Percentiles rank a stretch among this genome's conserved stretches.
Evolutionary conservation across 2,888 invertebrate species (phyloP).

Genomic region (Criorhina ranunculi): DNA sequence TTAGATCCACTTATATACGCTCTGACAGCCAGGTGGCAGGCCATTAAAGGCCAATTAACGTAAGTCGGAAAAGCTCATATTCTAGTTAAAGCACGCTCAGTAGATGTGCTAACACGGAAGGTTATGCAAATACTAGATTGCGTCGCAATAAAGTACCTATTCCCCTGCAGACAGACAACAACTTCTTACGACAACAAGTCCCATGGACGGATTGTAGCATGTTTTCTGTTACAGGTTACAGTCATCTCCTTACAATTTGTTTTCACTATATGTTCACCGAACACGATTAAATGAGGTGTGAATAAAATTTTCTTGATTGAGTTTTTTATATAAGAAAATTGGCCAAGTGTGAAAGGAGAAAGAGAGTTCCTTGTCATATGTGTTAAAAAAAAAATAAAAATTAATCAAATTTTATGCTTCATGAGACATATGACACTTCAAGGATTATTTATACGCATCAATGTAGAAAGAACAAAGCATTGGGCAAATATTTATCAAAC

Average conservation of each 20-base stretch:
- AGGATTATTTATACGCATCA: constrained; percentile 1
- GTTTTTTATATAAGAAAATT: constrained; percentile 4
- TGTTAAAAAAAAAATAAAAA: no score
- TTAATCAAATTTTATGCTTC: constrained; percentile 14
- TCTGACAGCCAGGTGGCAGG: no score
- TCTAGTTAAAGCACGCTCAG: no score
- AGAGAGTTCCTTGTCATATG: not conserved
- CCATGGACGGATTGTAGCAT: not conserved
- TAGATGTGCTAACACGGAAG: no score
- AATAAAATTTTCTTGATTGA: not conserved
- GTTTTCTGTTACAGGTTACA: not conserved
- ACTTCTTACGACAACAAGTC: no score
- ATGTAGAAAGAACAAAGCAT: not conserved
- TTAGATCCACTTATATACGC: no score
- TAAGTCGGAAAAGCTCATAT: no score
- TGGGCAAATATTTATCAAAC: not conserved
- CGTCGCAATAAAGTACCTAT: no score
- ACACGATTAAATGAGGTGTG: constrained; percentile 1
- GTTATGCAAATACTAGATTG: no score
- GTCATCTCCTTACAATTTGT: not conserved
- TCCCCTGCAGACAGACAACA: no score
- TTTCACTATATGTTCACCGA: not conserved
- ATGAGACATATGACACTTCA: constrained; percentile 10
- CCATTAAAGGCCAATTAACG: no score
- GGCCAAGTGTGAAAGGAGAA: not conserved